Evolutionary conservation across 2,888 invertebrate species (phyloP).

Genomic region (Melanostoma mellinum): DNA sequence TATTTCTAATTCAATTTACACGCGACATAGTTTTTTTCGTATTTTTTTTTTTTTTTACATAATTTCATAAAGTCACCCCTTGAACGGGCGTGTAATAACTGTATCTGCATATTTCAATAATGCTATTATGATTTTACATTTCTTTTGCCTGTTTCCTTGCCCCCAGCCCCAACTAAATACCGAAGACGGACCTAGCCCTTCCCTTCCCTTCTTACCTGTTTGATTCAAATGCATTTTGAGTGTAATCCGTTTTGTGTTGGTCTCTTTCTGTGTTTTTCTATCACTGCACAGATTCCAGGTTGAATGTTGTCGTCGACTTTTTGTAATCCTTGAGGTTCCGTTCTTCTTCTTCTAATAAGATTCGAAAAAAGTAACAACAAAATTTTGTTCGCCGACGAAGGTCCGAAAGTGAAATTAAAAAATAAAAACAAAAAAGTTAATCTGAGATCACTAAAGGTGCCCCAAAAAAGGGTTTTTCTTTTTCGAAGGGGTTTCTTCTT

Average conservation of each 20-base stretch:
- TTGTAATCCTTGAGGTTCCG: constrained; percentile 21
- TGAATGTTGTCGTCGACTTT: neutral
- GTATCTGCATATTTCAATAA: constrained; percentile 9
- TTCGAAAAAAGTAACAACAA: neutral
- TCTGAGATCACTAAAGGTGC: constrained; percentile 36
- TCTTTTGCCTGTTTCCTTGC: neutral
- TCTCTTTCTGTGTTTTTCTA: neutral
- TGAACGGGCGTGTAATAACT: neutral
- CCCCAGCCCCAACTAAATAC: neutral
- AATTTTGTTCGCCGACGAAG: neutral
- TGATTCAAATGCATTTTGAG: constrained; percentile 62
- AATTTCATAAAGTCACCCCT: constrained; percentile 36
- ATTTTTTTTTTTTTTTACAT: constrained; percentile 42
- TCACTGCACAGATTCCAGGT: neutral
- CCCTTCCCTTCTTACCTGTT: constrained; percentile 51
- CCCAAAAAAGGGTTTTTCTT: constrained; percentile 23
- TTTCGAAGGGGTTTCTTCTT: constrained; percentile 27
- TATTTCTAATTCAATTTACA: constrained; percentile 59
- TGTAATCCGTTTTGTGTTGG: constrained; percentile 60
- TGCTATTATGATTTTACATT: constrained; percentile 32
- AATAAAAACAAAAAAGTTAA: constrained; percentile 22
- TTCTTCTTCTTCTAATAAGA: neutral
- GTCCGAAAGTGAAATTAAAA: constrained; percentile 33
- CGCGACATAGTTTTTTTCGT: constrained; percentile 36
- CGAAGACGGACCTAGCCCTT: neutral